A percentile compares a stretch with the other conserved stretches of the same genome.
Evolutionary conservation across 2,888 invertebrate species (phyloP).

Genomic region (Amphipyra tragopoginis): DNA sequence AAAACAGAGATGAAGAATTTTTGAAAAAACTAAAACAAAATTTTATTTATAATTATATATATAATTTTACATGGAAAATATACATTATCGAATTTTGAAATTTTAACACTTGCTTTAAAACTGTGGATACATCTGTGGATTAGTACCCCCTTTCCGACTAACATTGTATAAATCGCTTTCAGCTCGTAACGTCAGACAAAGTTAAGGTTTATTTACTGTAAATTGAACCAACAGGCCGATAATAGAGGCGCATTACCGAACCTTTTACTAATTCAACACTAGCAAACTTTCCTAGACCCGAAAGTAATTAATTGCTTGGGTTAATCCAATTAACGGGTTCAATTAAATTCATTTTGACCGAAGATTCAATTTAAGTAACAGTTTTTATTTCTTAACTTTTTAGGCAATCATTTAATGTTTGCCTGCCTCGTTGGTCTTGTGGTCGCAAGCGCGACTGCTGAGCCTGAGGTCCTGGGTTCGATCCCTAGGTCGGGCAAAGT

Average conservation of each 20-base stretch:
- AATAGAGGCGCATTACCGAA: conserved; percentile 25
- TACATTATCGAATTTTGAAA: no score
- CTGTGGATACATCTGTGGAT: no score
- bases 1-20: no score
- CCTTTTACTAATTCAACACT: conserved; percentile 42
- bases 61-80: no score
- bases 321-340: conserved; percentile 51
- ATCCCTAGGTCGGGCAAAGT: no score
- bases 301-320: conserved; percentile 55
- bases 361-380: conserved; percentile 37
- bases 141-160: no score
- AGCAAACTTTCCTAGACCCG: conserved; percentile 40
- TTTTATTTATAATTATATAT: no score
- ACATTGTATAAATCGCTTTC: background rate
- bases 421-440: no score
- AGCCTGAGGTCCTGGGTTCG: no score
- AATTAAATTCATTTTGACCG: conserved; percentile 35
- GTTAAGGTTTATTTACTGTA: conserved; percentile 23
- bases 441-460: no score
- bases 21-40: no score
- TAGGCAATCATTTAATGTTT: background rate
- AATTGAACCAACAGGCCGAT: conserved; percentile 16
- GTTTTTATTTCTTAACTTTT: conserved; percentile 2
- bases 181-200: conserved; percentile 7
- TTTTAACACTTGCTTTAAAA: no score